A percentile compares a stretch with the other conserved stretches of the same genome.
Conservation (phyloP, 2,888 invertebrate genomes). For the Alloscopus bannaensis region DNA sequence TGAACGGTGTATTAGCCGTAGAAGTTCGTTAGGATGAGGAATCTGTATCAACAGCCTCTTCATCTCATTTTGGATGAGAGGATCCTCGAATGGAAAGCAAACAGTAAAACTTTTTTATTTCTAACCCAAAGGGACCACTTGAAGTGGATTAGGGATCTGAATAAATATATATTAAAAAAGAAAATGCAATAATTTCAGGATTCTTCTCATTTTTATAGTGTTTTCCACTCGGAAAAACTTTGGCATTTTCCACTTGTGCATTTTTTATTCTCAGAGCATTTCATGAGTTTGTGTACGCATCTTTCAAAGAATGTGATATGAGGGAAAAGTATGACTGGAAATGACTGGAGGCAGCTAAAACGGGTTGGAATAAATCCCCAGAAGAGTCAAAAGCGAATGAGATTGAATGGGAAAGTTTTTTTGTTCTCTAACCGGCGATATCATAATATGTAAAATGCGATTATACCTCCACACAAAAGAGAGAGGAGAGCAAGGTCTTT, state of each 20-base stretch:
- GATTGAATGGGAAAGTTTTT: constrained; percentile 22
- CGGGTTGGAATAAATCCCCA: constrained; percentile 25
- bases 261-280: too few species aligned
- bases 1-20: too few species aligned
- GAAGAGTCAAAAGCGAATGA: not conserved
- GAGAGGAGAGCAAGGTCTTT: too few species aligned
- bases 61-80: too few species aligned
- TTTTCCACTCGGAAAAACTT: constrained; percentile 3
- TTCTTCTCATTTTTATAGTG: not conserved
- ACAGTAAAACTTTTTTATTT: constrained; percentile 24
- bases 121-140: constrained; percentile 5
- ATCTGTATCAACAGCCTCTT: too few species aligned
- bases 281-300: too few species aligned
- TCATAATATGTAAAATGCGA: not conserved
- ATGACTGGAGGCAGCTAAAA: constrained; percentile 28
- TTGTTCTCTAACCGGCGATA: too few species aligned
- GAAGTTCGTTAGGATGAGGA: too few species aligned
- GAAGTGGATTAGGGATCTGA: constrained; percentile 12
- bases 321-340: constrained; percentile 23
- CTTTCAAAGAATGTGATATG: too few species aligned
- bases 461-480: not conserved
- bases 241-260: not conserved
- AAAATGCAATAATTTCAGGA: not conserved
- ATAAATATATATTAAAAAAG: too few species aligned
- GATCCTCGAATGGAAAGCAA: constrained; percentile 18